Percentiles rank a stretch among this genome's conserved stretches.
These are phyloP conservation scores for Neria commutata DNA, from an alignment of 2,888 invertebrate species.

Conservation along the genomic window DNA sequence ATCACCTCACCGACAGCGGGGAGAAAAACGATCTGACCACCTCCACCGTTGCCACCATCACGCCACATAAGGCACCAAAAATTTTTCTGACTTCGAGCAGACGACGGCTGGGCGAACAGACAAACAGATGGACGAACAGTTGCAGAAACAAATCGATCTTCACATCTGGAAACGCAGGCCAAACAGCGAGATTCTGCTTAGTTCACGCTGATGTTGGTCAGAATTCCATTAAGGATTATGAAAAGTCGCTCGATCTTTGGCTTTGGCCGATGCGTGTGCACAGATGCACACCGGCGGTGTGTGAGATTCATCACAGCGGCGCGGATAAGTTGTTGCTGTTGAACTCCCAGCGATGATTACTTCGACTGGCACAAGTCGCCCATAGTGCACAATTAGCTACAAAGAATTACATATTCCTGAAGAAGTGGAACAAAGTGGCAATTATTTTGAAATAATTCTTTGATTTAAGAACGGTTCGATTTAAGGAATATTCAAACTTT, in stretches of 20 bases:
- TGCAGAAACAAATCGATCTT: conserved; percentile 8
- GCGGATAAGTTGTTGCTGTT: conserved; percentile 9
- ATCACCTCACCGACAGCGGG: conserved; percentile 15
- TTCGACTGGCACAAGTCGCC: too few species aligned
- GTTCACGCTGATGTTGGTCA: conserved; percentile 2
- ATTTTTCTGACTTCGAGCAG: conserved; percentile 2
- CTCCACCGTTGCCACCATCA: conserved; percentile 28
- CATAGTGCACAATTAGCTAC: too few species aligned
- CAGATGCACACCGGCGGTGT: neutral
- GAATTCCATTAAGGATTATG: conserved; percentile 44
- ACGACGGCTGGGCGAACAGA: conserved; percentile 8
- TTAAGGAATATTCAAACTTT: too few species aligned
- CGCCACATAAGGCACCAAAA: conserved; percentile 3
- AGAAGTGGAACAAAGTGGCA: too few species aligned
- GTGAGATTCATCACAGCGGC: neutral
- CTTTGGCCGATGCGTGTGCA: conserved; percentile 8
- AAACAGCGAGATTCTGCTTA: neutral
- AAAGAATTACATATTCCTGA: too few species aligned
- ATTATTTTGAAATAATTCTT: neutral
- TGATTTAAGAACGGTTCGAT: too few species aligned
- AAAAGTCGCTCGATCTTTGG: conserved; percentile 14
- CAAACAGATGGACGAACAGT: conserved; percentile 4
- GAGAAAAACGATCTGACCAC: conserved; percentile 20
- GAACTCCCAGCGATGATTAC: neutral
- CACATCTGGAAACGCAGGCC: neutral